Percentiles rank a stretch among this genome's conserved stretches.
phyloP scores from a whole-genome alignment of 1,140 invertebrate species.

The Pararge aegeria region DNA sequence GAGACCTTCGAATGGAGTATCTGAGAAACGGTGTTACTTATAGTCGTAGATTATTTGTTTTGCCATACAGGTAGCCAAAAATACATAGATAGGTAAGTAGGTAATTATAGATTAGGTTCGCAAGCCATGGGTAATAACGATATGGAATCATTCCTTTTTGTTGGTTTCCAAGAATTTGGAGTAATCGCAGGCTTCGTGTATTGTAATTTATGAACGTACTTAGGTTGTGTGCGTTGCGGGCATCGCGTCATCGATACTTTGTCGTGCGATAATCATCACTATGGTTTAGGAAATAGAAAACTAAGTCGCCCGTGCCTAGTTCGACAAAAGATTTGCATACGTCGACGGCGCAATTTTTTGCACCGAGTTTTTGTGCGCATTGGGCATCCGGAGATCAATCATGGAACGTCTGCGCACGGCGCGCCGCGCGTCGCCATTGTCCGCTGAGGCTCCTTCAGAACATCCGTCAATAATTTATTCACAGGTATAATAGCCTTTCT shows the following conservation, averaged over 20 bases:
- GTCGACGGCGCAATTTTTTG: constrained; percentile 39
- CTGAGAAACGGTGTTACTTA: too few relatives aligned
- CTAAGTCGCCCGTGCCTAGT: background rate
- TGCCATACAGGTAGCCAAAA: too few relatives aligned
- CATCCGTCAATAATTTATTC: constrained; percentile 21
- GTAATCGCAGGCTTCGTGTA: constrained; percentile 22
- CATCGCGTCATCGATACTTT: too few relatives aligned
- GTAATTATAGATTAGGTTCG: too few relatives aligned
- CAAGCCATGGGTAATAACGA: background rate
- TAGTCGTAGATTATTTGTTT: too few relatives aligned
- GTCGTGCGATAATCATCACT: too few relatives aligned
- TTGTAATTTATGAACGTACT: constrained; percentile 40
- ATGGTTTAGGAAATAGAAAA: too few relatives aligned
- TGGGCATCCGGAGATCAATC: constrained; percentile 41
- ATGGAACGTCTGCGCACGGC: constrained; percentile 32
- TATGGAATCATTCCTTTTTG: background rate
- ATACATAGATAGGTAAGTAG: too few relatives aligned
- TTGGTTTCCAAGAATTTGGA: background rate
- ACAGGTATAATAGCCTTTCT: constrained; percentile 19
- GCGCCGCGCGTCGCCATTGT: constrained; percentile 12
- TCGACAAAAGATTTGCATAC: constrained; percentile 49
- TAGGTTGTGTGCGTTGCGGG: constrained; percentile 26
- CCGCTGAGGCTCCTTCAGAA: background rate
- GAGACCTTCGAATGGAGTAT: too few relatives aligned
- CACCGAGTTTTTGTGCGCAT: constrained; percentile 35